Evolutionary conservation across 92 coral and sea anemone genomes (phyloP).

Genomic region (Porites cylindrica): DNA sequence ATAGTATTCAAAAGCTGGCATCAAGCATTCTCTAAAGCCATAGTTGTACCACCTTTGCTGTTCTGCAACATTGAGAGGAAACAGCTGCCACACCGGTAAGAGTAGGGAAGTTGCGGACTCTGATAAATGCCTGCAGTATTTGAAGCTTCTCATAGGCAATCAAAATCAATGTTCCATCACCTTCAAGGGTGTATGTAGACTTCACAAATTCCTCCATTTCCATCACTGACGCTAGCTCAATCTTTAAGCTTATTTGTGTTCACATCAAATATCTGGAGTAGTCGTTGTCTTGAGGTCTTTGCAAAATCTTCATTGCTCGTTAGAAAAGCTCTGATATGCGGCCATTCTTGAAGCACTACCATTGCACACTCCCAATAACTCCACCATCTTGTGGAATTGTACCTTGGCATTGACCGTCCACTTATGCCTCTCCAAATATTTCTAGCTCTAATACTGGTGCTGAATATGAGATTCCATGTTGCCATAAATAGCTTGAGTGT

Average conservation of each 20-base stretch:
- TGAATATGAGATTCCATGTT: slow-evolving; percentile 30
- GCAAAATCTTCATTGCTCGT: no score
- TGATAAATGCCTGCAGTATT: background rate
- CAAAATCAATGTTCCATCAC: slow-evolving; percentile 50
- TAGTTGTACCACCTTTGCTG: slow-evolving; percentile 35
- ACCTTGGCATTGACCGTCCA: slow-evolving; percentile 44
- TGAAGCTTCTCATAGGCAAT: slow-evolving; percentile 11
- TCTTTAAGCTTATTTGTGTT: background rate
- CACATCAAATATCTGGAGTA: no score
- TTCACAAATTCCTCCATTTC: no score
- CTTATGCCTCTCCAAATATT: slow-evolving; percentile 25
- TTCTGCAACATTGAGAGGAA: slow-evolving; percentile 32
- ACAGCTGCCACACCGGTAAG: background rate
- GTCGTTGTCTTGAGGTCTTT: no score
- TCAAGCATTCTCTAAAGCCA: slow-evolving; percentile 39
- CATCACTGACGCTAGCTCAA: slow-evolving; percentile 39
- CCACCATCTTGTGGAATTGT: slow-evolving; percentile 25
- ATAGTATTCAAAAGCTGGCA: slow-evolving; percentile 40
- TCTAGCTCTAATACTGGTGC: slow-evolving; percentile 39
- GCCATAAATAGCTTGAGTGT: background rate
- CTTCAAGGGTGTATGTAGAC: slow-evolving; percentile 11
- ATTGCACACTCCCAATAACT: no score
- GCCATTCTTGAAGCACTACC: no score
- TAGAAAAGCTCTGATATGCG: no score
- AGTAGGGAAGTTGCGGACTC: background rate